Evolutionary conservation across 2,888 invertebrate genomes (phyloP).

Genomic region (Bruchidius siliquastri): DNA sequence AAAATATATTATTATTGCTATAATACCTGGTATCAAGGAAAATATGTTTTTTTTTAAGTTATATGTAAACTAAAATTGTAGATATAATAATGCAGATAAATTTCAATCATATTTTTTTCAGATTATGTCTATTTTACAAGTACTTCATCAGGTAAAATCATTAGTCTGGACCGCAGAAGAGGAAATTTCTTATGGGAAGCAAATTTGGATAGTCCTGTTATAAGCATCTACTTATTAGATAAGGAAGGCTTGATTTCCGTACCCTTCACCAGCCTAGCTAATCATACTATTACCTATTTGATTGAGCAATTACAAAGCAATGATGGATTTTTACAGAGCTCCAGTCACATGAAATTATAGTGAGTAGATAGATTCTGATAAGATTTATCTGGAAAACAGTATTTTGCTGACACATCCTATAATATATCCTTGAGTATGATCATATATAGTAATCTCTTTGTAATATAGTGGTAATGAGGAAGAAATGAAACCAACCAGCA

Average conservation of each 20-base stretch:
- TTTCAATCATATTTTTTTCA: slow-evolving; percentile 37
- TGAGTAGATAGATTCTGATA: slow-evolving; percentile 36
- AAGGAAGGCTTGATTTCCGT: slow-evolving; percentile 74
- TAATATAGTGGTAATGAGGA: too few species aligned
- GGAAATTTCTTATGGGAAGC: slow-evolving; percentile 83
- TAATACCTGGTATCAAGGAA: too few species aligned
- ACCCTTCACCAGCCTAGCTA: slow-evolving; percentile 86
- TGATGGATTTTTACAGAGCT: slow-evolving; percentile 42
- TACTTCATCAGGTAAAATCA: slow-evolving; percentile 80
- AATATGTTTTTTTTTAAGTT: too few species aligned
- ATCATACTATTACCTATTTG: slow-evolving; percentile 71
- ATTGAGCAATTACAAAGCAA: slow-evolving; percentile 39
- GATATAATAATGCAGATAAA: too few species aligned
- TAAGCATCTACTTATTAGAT: slow-evolving; percentile 78
- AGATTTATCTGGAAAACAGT: too few species aligned
- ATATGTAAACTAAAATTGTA: too few species aligned
- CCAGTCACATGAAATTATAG: slow-evolving; percentile 52
- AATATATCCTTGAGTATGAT: too few species aligned
- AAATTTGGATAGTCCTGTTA: slow-evolving; percentile 83
- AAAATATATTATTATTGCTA: too few species aligned
- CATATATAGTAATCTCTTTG: too few species aligned
- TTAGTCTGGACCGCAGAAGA: slow-evolving; percentile 78
- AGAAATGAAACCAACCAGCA: too few species aligned
- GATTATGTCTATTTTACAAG: slow-evolving; percentile 86
- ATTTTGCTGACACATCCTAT: too few species aligned